These are phyloP conservation scores for Brienomyrus longianalis DNA, from an alignment of 2,113 vertebrate genomes.

Conservation along the genomic window DNA sequence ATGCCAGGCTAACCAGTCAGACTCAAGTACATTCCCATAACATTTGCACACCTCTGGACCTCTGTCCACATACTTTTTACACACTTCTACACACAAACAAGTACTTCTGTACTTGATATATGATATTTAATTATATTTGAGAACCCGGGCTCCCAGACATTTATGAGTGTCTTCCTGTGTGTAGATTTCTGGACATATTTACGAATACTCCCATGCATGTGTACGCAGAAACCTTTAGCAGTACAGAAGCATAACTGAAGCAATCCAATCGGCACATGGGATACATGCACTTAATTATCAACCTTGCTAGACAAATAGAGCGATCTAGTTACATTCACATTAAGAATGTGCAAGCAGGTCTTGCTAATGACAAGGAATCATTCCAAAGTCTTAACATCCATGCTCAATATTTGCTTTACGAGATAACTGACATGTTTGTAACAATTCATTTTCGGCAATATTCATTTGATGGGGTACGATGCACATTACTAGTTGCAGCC, in stretches of 20 bases:
- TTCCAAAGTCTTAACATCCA: background rate
- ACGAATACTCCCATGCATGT: background rate
- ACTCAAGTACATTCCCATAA: background rate
- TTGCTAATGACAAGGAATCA: background rate
- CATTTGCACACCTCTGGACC: background rate
- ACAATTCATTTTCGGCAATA: too few relatives aligned
- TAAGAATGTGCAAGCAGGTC: background rate
- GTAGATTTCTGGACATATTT: background rate
- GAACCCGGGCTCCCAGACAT: background rate
- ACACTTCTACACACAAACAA: background rate
- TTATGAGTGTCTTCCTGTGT: too few relatives aligned
- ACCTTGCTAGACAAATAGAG: too few relatives aligned
- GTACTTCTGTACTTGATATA: background rate
- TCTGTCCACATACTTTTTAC: background rate
- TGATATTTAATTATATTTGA: background rate
- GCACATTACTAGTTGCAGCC: too few relatives aligned
- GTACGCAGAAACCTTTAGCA: background rate
- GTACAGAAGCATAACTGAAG: background rate
- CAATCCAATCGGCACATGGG: background rate
- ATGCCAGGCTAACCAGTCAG: background rate
- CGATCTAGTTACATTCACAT: background rate
- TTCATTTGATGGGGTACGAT: too few relatives aligned
- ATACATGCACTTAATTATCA: too few relatives aligned
- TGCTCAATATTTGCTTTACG: background rate
- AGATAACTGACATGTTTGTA: too few relatives aligned